phyloP scores from a whole-genome alignment of 2,888 invertebrate genomes.

The Eristalinus aeneus region DNA sequence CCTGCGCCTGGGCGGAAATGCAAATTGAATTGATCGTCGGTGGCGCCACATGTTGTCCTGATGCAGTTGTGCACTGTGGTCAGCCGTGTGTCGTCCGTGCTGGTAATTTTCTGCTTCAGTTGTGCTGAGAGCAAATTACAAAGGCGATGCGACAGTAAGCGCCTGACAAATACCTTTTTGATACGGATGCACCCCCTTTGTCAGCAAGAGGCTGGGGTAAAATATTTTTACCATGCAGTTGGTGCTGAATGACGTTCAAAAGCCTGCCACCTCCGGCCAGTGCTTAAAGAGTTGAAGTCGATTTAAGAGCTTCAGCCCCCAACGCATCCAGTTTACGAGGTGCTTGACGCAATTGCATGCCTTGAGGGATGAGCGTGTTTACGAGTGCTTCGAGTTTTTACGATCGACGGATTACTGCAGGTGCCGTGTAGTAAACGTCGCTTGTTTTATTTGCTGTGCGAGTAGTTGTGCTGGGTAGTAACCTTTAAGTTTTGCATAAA shows the following conservation, averaged over 20 bases:
- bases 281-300: neutral
- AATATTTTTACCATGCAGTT: neutral
- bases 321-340: neutral
- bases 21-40: slow-evolving; percentile 58
- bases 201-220: neutral
- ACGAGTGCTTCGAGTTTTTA: neutral
- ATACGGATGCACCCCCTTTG: neutral
- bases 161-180: neutral
- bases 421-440: neutral
- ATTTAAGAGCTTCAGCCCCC: neutral
- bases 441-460: neutral
- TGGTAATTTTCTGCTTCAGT: slow-evolving; percentile 17
- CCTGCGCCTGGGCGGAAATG: slow-evolving; percentile 55
- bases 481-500: neutral
- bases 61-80: neutral
- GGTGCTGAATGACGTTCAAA: neutral
- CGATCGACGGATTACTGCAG: neutral
- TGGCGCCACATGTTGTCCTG: slow-evolving; percentile 18
- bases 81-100: neutral
- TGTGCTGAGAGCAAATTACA: slow-evolving; percentile 5
- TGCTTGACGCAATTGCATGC: neutral
- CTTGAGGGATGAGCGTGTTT: neutral
- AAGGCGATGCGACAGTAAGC: neutral
- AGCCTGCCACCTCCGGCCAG: neutral
- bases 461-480: neutral